Base-by-base conservation (phyloP, 2,113 vertebrate genomes). In the Rutilus rutilus region DNA sequence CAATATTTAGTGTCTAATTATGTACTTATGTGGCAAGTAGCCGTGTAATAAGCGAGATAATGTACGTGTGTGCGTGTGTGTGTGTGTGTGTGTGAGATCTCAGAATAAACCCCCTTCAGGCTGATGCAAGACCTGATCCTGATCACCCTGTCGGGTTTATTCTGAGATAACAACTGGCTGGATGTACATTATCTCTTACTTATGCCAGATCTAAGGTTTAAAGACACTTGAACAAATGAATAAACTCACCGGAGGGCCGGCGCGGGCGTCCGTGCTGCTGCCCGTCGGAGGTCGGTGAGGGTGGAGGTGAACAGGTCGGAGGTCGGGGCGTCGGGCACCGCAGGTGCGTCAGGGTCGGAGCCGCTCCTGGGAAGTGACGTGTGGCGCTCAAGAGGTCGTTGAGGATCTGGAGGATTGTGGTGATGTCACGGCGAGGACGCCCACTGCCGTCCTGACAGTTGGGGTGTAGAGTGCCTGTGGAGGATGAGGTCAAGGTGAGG, bases 331-430 rank as follows among this genome's bases (percentile, higher is more conserved):
- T 57, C 2, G 7, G 54, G 19, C 95, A 95, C 76, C 92, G 95
- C 67, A 95, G 94, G 89, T 95, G 95, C 0, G 95, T 90, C 86
- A 96, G 92, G 4, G 96, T 93, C 9, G 94, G 92, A 2, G 95
- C 94, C 91, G 96, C 95, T 89, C 95, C 95, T 94, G 97, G 97
- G 94, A 97, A 97, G 93, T 96, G 94, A 88, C 93, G 93, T 0
- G 97, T 97, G 85, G 98, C 97, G 17, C 94, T 97, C 90, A 98
- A 92, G 87, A 98, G 96, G 94, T 99, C 97, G 0, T 96, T 97
- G 78, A 99, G 96, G 89, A 99, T 99, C 93, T 98, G 97, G 71
- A 99, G 95, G 88, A 99, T 97, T 90, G 97, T 97, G 91, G 93
- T 91, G 1, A 98, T 95, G 90, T 98, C 97, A 0, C 95, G 94